Conservation (phyloP, 37 sponge, comb jelly and placozoan species). For the Halichondria panicea region DNA sequence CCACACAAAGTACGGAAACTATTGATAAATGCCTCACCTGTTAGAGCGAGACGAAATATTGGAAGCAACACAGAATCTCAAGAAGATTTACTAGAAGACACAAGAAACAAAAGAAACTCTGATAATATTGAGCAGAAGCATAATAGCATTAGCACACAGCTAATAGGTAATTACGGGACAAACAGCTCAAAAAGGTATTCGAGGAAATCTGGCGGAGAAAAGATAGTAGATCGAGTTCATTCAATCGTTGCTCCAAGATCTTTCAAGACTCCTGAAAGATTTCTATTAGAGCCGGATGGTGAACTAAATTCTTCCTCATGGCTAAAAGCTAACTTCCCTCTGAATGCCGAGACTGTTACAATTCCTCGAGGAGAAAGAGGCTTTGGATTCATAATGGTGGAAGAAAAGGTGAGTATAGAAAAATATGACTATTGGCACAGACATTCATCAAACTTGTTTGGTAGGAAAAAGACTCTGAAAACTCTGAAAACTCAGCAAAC, state of each 20-base stretch:
- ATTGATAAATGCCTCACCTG: neutral
- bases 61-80: constrained; percentile 58
- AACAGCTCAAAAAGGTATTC: neutral
- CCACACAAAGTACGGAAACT: neutral
- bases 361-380: constrained; percentile 59
- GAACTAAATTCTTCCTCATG: neutral
- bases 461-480: neutral
- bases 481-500: too few relatives aligned
- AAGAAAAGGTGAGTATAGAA: constrained; percentile 42
- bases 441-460: neutral
- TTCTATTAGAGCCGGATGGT: neutral
- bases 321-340: constrained; percentile 12
- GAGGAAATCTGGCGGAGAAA: neutral
- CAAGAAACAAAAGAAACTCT: neutral
- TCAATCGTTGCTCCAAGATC: constrained; percentile 14
- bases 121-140: neutral
- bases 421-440: neutral
- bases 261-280: constrained; percentile 26
- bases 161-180: neutral
- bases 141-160: neutral
- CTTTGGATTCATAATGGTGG: constrained; percentile 61
- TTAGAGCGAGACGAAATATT: neutral
- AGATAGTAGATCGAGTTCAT: constrained; percentile 5
- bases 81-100: constrained; percentile 35
- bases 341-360: constrained; percentile 18